Conservation (phyloP, 2,797 vertebrate genomes). For the Halcyon leucocephala region DNA sequence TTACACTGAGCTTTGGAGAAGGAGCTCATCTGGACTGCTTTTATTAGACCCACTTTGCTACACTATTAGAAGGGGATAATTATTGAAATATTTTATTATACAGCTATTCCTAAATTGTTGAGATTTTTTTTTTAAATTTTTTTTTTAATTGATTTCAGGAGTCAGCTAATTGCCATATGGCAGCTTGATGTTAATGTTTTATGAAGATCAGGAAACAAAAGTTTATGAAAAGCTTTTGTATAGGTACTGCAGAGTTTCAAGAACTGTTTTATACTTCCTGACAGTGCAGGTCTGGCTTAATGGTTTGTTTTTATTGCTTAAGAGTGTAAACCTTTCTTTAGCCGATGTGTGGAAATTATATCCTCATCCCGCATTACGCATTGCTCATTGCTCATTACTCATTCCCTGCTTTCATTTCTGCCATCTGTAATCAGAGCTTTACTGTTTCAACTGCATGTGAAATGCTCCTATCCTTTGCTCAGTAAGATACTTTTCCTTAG, state of each 20-base stretch:
- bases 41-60: slow-evolving; percentile 81
- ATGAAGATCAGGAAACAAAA: slow-evolving; percentile 90
- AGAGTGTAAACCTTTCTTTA: slow-evolving; percentile 96
- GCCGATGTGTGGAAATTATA: slow-evolving; percentile 91
- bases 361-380: slow-evolving; percentile 87
- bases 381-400: slow-evolving; percentile 83
- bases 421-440: slow-evolving; percentile 73
- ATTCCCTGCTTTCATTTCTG: slow-evolving; percentile 75
- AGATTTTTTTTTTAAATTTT: slow-evolving; percentile 44
- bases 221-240: slow-evolving; percentile 84
- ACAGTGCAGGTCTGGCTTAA: slow-evolving; percentile 91
- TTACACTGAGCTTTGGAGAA: slow-evolving; percentile 76
- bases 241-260: slow-evolving; percentile 84
- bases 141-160: slow-evolving; percentile 87
- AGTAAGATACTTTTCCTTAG: slow-evolving; percentile 32
- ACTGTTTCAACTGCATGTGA: slow-evolving; percentile 73
- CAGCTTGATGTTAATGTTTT: slow-evolving; percentile 87
- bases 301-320: slow-evolving; percentile 94
- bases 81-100: slow-evolving; percentile 79
- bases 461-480: slow-evolving; percentile 64
- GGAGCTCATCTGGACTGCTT: slow-evolving; percentile 84
- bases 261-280: slow-evolving; percentile 88
- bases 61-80: slow-evolving; percentile 79
- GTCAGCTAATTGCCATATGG: slow-evolving; percentile 87
- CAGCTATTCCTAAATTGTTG: slow-evolving; percentile 79